Evolutionary conservation across 2,797 vertebrate species (phyloP).

Genomic region (Gymnopithys bicolor): DNA sequence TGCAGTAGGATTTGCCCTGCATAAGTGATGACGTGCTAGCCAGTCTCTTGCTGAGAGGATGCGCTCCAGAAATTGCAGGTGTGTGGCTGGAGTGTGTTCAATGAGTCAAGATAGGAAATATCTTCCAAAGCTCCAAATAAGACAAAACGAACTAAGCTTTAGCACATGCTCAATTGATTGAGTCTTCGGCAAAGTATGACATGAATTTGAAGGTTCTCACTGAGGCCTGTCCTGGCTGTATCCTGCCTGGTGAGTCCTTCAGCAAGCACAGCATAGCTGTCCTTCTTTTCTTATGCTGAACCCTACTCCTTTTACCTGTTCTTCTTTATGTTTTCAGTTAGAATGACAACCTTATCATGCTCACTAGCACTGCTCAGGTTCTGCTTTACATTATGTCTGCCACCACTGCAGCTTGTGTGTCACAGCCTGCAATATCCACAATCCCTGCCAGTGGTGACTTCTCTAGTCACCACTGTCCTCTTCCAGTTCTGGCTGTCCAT

Average conservation of each 20-base stretch:
- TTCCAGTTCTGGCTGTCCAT: neutral
- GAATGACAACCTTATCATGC: neutral
- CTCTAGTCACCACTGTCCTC: neutral
- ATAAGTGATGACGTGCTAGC: slow-evolving; percentile 54
- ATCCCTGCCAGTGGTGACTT: neutral
- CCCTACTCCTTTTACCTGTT: neutral
- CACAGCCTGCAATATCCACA: neutral
- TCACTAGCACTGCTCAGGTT: neutral
- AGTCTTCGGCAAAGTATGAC: slow-evolving; percentile 53
- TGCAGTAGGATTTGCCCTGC: slow-evolving; percentile 59
- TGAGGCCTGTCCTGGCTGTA: neutral
- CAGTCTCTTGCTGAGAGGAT: slow-evolving; percentile 35
- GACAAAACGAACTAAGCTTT: slow-evolving; percentile 67
- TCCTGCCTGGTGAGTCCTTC: slow-evolving; percentile 6
- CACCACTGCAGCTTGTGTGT: neutral
- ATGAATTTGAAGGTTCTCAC: neutral
- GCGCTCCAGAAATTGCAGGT: slow-evolving; percentile 60
- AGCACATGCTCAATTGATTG: slow-evolving; percentile 60
- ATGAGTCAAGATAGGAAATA: slow-evolving; percentile 48
- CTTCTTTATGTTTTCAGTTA: neutral
- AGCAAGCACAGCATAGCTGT: neutral
- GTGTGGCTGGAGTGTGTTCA: slow-evolving; percentile 43
- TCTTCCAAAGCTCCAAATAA: slow-evolving; percentile 59
- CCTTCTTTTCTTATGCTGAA: neutral
- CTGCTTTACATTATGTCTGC: neutral